Evolutionary conservation across 1,140 invertebrate species (phyloP).

Genomic region (Drosophila insularis): DNA sequence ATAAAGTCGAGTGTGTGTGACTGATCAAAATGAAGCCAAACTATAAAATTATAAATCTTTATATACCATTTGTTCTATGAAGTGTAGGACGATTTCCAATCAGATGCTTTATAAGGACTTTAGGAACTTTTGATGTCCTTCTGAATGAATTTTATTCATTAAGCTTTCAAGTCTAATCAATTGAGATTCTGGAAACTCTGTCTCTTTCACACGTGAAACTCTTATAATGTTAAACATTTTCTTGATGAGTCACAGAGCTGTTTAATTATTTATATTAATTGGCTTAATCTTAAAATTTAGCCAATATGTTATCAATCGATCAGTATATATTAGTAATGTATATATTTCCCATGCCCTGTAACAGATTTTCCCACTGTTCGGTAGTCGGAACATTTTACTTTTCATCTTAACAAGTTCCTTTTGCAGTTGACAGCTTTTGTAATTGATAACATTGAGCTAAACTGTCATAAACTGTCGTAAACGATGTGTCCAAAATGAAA

Average conservation of each 20-base stretch:
- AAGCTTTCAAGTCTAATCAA: no score
- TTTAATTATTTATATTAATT: background rate
- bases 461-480: slow-evolving; percentile 75
- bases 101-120: no score
- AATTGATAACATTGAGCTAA: slow-evolving; percentile 67
- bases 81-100: no score
- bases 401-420: slow-evolving; percentile 39
- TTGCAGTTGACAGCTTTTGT: slow-evolving; percentile 68
- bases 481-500: slow-evolving; percentile 41
- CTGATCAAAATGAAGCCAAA: slow-evolving; percentile 2
- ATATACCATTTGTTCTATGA: background rate
- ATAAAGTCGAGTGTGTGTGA: background rate
- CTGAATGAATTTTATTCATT: no score
- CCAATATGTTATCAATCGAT: background rate
- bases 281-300: background rate
- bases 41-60: background rate
- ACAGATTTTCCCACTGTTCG: background rate
- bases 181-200: no score
- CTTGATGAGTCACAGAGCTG: no score
- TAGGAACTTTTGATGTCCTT: no score
- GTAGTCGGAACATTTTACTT: background rate
- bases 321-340: background rate
- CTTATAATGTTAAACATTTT: no score
- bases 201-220: no score
- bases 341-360: background rate